Conservation (phyloP, 2,888 invertebrate species). For the Volucella bombylans region DNA sequence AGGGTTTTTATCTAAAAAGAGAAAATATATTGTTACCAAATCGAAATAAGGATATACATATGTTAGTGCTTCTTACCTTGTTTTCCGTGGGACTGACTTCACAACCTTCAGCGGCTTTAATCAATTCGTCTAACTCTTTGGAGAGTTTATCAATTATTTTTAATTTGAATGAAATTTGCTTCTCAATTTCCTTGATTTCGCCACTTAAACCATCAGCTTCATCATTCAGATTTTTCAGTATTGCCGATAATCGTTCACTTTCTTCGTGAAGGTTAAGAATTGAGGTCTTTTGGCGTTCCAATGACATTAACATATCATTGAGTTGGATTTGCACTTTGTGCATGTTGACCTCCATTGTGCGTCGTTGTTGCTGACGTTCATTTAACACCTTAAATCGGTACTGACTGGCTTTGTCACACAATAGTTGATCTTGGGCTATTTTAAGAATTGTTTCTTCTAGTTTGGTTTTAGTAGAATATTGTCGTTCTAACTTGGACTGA, state of each 20-base stretch:
- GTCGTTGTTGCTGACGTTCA: slow-evolving; percentile 82
- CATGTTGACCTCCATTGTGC: slow-evolving; percentile 81
- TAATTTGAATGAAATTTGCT: slow-evolving; percentile 83
- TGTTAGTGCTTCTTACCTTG: slow-evolving; percentile 62
- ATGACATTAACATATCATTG: slow-evolving; percentile 82
- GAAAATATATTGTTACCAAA: slow-evolving; percentile 83
- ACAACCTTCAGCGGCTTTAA: slow-evolving; percentile 83
- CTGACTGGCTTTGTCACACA: slow-evolving; percentile 87
- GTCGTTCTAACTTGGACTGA: slow-evolving; percentile 83
- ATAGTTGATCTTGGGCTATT: slow-evolving; percentile 87
- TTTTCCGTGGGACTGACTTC: slow-evolving; percentile 75
- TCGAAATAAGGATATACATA: slow-evolving; percentile 78
- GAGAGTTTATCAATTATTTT: slow-evolving; percentile 83
- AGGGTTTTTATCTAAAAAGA: slow-evolving; percentile 84
- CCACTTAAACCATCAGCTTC: slow-evolving; percentile 82
- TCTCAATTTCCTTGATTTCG: slow-evolving; percentile 83
- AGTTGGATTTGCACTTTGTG: slow-evolving; percentile 84
- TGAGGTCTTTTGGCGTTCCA: slow-evolving; percentile 80
- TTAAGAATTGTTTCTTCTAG: slow-evolving; percentile 87
- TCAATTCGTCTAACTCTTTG: slow-evolving; percentile 83
- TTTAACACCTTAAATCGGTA: slow-evolving; percentile 82
- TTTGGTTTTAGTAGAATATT: slow-evolving; percentile 83
- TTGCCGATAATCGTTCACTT: slow-evolving; percentile 76
- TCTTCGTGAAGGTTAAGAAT: slow-evolving; percentile 77
- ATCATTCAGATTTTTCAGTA: slow-evolving; percentile 81